phyloP scores from a whole-genome alignment of 2,797 vertebrate genomes.

The Sebastolobus altivelis region DNA sequence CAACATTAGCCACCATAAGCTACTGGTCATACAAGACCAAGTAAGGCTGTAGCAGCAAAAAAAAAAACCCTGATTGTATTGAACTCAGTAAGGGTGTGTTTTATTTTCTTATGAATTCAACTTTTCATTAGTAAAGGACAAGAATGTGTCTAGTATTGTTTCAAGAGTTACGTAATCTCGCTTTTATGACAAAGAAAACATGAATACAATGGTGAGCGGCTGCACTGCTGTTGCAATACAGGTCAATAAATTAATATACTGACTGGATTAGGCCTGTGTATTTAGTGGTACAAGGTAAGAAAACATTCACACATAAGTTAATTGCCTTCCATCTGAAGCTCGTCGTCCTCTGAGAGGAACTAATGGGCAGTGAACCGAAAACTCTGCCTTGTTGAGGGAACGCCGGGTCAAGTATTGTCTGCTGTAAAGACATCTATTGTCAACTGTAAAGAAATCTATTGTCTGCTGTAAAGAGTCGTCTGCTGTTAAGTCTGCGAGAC shows the following conservation, averaged over 20 bases:
- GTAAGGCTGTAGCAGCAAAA: not conserved
- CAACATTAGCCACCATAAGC: not conserved
- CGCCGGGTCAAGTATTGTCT: constrained; percentile 31
- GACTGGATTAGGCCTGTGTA: not conserved
- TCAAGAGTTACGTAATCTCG: not conserved
- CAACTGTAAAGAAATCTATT: constrained; percentile 29
- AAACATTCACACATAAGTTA: not conserved
- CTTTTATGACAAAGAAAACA: constrained; percentile 6
- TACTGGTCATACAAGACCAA: not conserved
- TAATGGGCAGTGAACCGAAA: constrained; percentile 41
- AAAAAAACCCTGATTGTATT: not conserved
- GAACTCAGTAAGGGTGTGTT: not conserved
- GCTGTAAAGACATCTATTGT: constrained; percentile 39
- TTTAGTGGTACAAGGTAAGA: constrained; percentile 2
- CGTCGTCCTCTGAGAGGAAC: constrained; percentile 7
- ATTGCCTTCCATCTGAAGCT: constrained; percentile 10
- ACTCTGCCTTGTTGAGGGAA: constrained; percentile 27
- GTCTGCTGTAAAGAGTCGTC: constrained; percentile 20
- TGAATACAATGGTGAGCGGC: constrained; percentile 2
- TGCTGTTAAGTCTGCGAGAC: constrained; percentile 27
- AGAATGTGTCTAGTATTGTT: not conserved
- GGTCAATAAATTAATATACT: not conserved
- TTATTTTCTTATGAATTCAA: not conserved
- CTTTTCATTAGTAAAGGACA: not conserved
- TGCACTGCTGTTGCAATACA: not conserved